A percentile compares a stretch with the other conserved stretches of the same genome.
Conservation (phyloP, 1,140 invertebrate genomes). For the Drosophila trapezifrons region DNA sequence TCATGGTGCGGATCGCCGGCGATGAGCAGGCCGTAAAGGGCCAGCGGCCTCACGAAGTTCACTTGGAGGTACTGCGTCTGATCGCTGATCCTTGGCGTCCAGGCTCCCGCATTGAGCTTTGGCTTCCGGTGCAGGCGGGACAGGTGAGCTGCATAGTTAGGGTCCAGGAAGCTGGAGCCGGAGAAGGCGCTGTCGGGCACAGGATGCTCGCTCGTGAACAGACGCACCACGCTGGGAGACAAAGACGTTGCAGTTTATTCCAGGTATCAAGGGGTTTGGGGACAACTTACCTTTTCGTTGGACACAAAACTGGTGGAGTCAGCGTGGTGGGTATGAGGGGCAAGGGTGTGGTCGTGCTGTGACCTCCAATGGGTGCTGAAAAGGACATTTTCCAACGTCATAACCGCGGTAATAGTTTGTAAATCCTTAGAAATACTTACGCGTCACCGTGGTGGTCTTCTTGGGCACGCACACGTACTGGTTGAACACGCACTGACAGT, state of each 20-base stretch:
- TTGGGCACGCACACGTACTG: slow-evolving; percentile 85
- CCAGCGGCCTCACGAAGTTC: slow-evolving; percentile 2
- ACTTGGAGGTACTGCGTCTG: slow-evolving; percentile 10
- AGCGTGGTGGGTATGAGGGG: slow-evolving; percentile 8
- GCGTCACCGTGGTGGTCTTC: slow-evolving; percentile 4
- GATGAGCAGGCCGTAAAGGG: slow-evolving; percentile 7
- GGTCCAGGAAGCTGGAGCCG: slow-evolving; percentile 6
- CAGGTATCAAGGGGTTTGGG: too few relatives aligned
- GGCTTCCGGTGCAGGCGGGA: slow-evolving; percentile 16
- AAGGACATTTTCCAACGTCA: not conserved
- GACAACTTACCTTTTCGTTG: slow-evolving; percentile 1
- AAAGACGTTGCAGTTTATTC: not conserved
- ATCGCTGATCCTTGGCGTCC: slow-evolving; percentile 16
- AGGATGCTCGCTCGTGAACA: slow-evolving; percentile 9
- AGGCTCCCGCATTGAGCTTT: slow-evolving; percentile 9
- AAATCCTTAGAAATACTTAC: not conserved
- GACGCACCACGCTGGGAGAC: slow-evolving; percentile 1
- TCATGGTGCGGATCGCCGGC: slow-evolving; percentile 11
- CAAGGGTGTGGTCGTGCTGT: not conserved
- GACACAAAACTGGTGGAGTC: slow-evolving; percentile 10
- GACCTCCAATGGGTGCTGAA: slow-evolving; percentile 9
- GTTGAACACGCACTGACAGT: slow-evolving; percentile 89
- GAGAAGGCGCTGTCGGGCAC: slow-evolving; percentile 7
- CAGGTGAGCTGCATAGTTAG: not conserved
- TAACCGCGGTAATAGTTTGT: not conserved